Percentiles rank a stretch among this genome's conserved stretches.
These are phyloP conservation scores for Electrona antarctica DNA, from an alignment of 2,113 vertebrate species.

Conservation along the genomic window DNA sequence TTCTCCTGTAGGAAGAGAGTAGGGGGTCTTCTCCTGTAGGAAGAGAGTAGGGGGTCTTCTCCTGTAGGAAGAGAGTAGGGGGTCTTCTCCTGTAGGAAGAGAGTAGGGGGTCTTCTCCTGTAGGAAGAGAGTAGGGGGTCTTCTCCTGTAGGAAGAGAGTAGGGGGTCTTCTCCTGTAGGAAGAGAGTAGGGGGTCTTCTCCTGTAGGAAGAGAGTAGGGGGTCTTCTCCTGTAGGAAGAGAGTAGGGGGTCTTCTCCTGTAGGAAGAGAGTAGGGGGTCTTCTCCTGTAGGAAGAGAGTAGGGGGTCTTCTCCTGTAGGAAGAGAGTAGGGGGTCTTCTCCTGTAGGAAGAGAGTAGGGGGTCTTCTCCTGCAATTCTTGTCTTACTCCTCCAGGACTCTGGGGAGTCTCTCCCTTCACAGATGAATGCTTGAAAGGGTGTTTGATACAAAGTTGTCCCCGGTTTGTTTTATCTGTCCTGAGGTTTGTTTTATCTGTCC, in stretches of 20 bases:
- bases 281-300: constrained; percentile 14
- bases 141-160: constrained; percentile 18
- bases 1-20: constrained; percentile 14
- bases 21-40: constrained; percentile 16
- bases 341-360: constrained; percentile 9
- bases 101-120: constrained; percentile 3
- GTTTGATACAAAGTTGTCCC: constrained; percentile 71
- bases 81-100: constrained; percentile 17
- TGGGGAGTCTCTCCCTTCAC: constrained; percentile 58
- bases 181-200: constrained; percentile 10
- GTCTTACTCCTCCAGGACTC: constrained; percentile 53
- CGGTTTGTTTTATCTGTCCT: constrained; percentile 61
- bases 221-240: constrained; percentile 7
- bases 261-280: constrained; percentile 2
- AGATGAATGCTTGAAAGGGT: constrained; percentile 71
- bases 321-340: background rate
- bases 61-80: constrained; percentile 9
- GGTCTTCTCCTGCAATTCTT: constrained; percentile 35
- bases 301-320: constrained; percentile 16
- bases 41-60: background rate
- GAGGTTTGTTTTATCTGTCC: constrained; percentile 63
- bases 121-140: constrained; percentile 10
- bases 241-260: constrained; percentile 14
- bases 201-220: constrained; percentile 8
- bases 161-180: constrained; percentile 6